A percentile compares a stretch with the other conserved stretches of the same genome.
These are phyloP conservation scores for Gymnodraco acuticeps DNA, from an alignment of 2,797 vertebrate genomes.

Conservation along the genomic window DNA sequence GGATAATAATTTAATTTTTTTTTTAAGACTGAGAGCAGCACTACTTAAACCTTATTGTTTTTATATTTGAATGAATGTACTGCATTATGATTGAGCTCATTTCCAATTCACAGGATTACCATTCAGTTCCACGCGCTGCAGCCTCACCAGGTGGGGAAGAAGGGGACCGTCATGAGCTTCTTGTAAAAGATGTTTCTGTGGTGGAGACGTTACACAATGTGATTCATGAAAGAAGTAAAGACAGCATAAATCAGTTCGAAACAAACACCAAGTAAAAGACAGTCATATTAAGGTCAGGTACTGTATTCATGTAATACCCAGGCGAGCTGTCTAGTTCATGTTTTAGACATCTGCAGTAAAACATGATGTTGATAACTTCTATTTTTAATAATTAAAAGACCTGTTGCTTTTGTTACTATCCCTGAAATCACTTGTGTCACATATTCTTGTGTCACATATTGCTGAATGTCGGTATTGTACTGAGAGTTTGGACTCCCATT, in stretches of 20 bases:
- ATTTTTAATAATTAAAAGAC: neutral
- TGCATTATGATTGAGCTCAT: conserved; percentile 1
- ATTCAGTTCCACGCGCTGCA: conserved; percentile 90
- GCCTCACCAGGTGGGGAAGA: conserved; percentile 94
- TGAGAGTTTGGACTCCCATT: neutral
- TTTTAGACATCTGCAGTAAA: neutral
- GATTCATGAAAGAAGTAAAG: conserved; percentile 13
- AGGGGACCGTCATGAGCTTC: conserved; percentile 94
- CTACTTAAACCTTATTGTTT: neutral
- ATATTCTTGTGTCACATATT: neutral
- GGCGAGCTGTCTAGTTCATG: neutral
- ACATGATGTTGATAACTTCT: neutral
- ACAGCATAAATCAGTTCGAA: neutral
- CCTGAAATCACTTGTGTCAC: neutral
- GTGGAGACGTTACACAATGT: neutral
- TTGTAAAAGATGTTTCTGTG: conserved; percentile 77
- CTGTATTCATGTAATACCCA: neutral
- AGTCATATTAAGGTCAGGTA: neutral
- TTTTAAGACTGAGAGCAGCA: neutral
- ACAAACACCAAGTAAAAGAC: neutral
- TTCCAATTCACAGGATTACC: conserved; percentile 84
- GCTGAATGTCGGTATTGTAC: neutral
- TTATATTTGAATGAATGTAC: neutral
- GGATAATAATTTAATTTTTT: too few species aligned
- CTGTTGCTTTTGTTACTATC: neutral